phyloP scores from a whole-genome alignment of 2,888 invertebrate species.

The Ferrisia virgata region DNA sequence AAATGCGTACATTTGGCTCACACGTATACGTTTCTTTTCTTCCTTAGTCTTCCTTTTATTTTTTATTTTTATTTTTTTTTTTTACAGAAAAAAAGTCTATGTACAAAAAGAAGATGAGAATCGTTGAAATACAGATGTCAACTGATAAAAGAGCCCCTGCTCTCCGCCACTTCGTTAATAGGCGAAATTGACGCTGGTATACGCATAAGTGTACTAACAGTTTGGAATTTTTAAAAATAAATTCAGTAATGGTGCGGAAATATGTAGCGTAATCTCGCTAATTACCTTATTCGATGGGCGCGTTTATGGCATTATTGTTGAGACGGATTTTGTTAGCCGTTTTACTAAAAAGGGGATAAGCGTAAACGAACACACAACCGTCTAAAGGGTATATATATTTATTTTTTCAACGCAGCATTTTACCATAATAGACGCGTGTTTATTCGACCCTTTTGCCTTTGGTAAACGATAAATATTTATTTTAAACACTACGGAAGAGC shows the following conservation, averaged over 20 bases:
- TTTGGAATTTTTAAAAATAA: background rate
- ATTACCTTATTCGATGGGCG: background rate
- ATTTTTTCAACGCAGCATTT: background rate
- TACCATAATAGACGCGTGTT: slow-evolving; percentile 14
- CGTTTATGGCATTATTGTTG: background rate
- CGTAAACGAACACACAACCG: no score
- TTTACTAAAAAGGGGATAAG: background rate
- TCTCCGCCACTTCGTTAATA: no score
- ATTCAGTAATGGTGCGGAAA: background rate
- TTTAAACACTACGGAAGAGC: background rate
- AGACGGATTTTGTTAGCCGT: background rate
- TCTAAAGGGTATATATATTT: no score
- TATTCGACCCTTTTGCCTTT: background rate
- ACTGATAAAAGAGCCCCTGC: no score
- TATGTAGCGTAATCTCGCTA: background rate
- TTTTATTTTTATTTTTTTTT: no score
- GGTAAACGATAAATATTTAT: slow-evolving; percentile 6
- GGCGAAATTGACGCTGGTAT: background rate
- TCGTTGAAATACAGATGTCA: background rate
- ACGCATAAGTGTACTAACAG: no score
- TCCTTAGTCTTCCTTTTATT: no score
- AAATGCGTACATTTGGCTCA: background rate
- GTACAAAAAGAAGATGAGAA: background rate
- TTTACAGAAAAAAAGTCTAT: background rate
- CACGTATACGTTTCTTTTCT: background rate